Evolutionary conservation across 2,113 vertebrate species (phyloP).

Genomic region (Phylloscopus trochilus): DNA sequence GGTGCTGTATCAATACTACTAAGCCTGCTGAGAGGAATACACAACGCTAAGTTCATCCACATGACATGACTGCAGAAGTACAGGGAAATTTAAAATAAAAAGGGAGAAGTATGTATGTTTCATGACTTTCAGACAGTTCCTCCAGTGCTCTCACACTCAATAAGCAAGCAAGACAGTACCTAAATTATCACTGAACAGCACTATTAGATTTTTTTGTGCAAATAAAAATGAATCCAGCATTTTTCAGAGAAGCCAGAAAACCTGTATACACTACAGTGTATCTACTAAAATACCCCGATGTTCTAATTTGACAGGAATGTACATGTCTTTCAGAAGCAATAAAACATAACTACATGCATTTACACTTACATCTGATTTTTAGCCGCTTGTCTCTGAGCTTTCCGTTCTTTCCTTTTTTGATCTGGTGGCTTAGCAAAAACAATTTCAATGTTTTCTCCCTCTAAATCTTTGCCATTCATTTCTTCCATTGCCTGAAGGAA

Average conservation of each 20-base stretch:
- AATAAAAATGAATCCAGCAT: neutral
- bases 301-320: neutral
- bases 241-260: constrained; percentile 1
- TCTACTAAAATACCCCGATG: neutral
- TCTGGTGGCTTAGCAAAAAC: constrained; percentile 98
- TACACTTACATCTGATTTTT: constrained; percentile 93
- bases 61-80: neutral
- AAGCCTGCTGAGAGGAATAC: neutral
- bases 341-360: constrained; percentile 41
- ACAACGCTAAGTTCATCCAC: neutral
- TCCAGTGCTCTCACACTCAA: neutral
- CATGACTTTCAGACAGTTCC: neutral
- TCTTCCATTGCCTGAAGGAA: constrained; percentile 90
- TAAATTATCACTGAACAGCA: neutral
- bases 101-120: neutral
- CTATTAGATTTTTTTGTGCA: neutral
- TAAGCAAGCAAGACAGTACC: neutral
- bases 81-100: neutral
- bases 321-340: constrained; percentile 4
- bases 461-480: constrained; percentile 97
- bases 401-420: constrained; percentile 98
- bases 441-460: constrained; percentile 95
- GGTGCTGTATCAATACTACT: neutral
- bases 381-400: constrained; percentile 95
- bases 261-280: neutral